Evolutionary conservation across 2,113 vertebrate genomes (phyloP), one percentile per base, ranked within the genome.

Genomic region (Dryoscopus gambensis): DNA sequence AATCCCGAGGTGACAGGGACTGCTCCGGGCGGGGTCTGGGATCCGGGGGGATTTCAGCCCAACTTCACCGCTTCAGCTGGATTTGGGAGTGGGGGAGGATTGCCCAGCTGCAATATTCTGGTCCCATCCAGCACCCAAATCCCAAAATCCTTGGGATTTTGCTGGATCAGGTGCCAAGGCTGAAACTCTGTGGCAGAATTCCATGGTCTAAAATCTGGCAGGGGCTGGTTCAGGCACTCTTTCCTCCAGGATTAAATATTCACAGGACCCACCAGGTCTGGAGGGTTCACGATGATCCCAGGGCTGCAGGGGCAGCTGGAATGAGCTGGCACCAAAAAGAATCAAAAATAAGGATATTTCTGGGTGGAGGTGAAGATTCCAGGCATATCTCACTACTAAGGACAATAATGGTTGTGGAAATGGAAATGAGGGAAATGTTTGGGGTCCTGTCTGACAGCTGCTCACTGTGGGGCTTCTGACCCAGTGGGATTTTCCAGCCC

Each of bases 41-140:
- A 3, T 33, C 35, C 27, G 67, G 4, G 39, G 83, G 49, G 46
- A 8, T 63, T 78, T 22, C 1, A 0, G 7, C 28, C 18, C 20
- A 23, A 4, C 16, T 19, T 35, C 65, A 17, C 8, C 25, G 2
- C 28, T 68, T 44, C 0, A 2, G 3, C 1, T 37, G 62, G 15
- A 15, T 50, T 37, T 63, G 24, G 28, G 14, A 14, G 4, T 4
- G 46, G 46, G n/a, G 18, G 13, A 77, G 47, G n/a, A 7, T n/a
- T 69, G 33, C 67, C 60, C 5, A 5, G 27, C 21, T 47, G n/a
- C 56, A 40, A 16, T 17, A 2, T 53, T 23, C 33, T n/a, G 30
- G 4, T 56, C 21, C 57, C 62, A 27, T 10, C 60, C 3, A 2
- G 46, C 75, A 42, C 28, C 30, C 8, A 2, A 5, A 4, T 4